phyloP scores from a whole-genome alignment of 2,888 invertebrate species.

The Eupeodes latifasciatus region DNA sequence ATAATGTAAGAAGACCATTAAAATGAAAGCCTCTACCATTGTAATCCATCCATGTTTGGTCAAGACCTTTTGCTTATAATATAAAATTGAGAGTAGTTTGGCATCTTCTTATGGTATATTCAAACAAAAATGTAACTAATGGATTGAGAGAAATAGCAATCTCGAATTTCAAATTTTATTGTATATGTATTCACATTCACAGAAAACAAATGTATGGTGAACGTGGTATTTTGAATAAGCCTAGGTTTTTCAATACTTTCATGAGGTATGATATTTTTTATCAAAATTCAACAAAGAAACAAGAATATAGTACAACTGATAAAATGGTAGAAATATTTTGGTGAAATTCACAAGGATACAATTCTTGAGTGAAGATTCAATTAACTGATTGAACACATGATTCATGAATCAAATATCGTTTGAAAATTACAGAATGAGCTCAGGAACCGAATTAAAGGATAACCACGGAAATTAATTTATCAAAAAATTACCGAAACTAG shows the following conservation, averaged over 20 bases:
- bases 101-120: background rate
- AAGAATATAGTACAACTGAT: background rate
- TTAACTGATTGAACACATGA: too few species aligned
- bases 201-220: background rate
- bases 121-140: conserved; percentile 14
- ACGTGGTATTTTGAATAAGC: conserved; percentile 40
- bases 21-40: conserved; percentile 4
- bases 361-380: too few species aligned
- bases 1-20: background rate
- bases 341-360: background rate
- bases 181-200: background rate
- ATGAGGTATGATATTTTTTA: conserved; percentile 48
- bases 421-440: too few species aligned
- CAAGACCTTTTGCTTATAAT: background rate
- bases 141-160: conserved; percentile 24
- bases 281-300: conserved; percentile 9
- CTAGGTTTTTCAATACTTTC: conserved; percentile 35
- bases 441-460: too few species aligned
- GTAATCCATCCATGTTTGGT: conserved; percentile 42
- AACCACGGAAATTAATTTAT: too few species aligned
- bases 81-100: background rate
- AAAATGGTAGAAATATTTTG: background rate
- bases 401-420: too few species aligned
- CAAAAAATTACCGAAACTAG: too few species aligned
- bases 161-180: conserved; percentile 57